These are phyloP conservation scores for Epinephelus fuscoguttatus DNA, from an alignment of 2,113 vertebrate species.

Conservation along the genomic window DNA sequence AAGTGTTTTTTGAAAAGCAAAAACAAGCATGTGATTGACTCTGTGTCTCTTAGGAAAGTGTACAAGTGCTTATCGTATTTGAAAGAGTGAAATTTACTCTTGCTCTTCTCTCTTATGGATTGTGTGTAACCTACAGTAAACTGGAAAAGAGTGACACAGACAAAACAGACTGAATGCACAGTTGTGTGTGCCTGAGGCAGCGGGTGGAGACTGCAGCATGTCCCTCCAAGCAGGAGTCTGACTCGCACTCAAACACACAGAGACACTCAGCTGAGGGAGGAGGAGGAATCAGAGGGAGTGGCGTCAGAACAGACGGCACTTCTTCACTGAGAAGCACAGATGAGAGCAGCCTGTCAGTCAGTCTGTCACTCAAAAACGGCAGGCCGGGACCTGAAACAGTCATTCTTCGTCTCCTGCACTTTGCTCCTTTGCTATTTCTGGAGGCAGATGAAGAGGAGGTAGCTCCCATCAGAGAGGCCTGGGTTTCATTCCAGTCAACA, in stretches of 20 bases:
- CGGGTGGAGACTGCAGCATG: conserved; percentile 60
- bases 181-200: conserved; percentile 54
- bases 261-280: conserved; percentile 56
- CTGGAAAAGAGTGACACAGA: conserved; percentile 14
- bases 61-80: neutral
- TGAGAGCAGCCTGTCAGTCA: conserved; percentile 56
- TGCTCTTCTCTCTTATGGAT: conserved; percentile 9
- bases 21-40: neutral
- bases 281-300: conserved; percentile 62
- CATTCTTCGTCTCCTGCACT: neutral
- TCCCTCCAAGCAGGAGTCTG: conserved; percentile 59
- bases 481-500: conserved; percentile 50
- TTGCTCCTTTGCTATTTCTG: conserved; percentile 25
- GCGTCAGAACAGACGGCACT: conserved; percentile 59
- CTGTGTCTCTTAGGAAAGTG: neutral
- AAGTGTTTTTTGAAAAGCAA: neutral
- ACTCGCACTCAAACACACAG: conserved; percentile 39
- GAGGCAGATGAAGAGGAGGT: conserved; percentile 58
- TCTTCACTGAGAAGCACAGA: conserved; percentile 56
- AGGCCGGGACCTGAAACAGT: conserved; percentile 1
- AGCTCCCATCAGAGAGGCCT: conserved; percentile 16
- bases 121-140: neutral
- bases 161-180: conserved; percentile 21
- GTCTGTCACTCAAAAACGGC: conserved; percentile 62
- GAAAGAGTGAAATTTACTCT: neutral